A percentile compares a stretch with the other conserved stretches of the same genome.
phyloP scores from a whole-genome alignment of 2,888 invertebrate species.

The Acleris laterana region DNA sequence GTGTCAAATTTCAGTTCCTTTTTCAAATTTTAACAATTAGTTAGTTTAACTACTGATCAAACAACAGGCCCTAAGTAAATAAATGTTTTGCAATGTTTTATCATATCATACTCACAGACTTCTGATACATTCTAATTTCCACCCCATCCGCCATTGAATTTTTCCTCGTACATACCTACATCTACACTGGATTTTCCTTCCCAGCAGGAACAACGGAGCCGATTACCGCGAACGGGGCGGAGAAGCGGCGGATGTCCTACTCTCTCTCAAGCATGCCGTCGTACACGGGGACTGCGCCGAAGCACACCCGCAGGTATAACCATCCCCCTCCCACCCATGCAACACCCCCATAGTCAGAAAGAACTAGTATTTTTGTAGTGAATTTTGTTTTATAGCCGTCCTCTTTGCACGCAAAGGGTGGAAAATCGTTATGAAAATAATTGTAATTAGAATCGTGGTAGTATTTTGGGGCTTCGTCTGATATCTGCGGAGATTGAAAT shows the following conservation, averaged over 20 bases:
- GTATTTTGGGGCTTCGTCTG: conserved; percentile 29
- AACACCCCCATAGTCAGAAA: neutral
- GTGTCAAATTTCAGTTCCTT: too few species aligned
- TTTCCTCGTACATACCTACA: conserved; percentile 5
- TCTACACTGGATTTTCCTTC: conserved; percentile 18
- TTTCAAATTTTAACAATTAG: too few species aligned
- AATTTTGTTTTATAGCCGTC: conserved; percentile 13
- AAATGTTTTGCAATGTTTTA: too few species aligned
- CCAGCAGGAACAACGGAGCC: conserved; percentile 72
- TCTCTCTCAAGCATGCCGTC: conserved; percentile 94
- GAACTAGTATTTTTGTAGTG: neutral
- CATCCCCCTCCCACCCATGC: conserved; percentile 51
- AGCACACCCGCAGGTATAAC: conserved; percentile 79
- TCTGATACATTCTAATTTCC: neutral
- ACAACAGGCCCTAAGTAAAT: too few species aligned
- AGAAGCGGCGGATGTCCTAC: conserved; percentile 94
- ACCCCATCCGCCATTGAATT: conserved; percentile 1
- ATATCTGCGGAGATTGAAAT: conserved; percentile 26
- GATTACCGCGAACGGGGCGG: conserved; percentile 85
- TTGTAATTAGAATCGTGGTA: conserved; percentile 31
- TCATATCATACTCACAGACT: too few species aligned
- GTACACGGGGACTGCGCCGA: conserved; percentile 89
- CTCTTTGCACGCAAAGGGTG: conserved; percentile 26
- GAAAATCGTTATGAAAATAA: conserved; percentile 36
- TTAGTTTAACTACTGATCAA: too few species aligned